These are phyloP conservation scores for Hofmannophila pseudospretella DNA, from an alignment of 2,888 invertebrate species.

Conservation along the genomic window DNA sequence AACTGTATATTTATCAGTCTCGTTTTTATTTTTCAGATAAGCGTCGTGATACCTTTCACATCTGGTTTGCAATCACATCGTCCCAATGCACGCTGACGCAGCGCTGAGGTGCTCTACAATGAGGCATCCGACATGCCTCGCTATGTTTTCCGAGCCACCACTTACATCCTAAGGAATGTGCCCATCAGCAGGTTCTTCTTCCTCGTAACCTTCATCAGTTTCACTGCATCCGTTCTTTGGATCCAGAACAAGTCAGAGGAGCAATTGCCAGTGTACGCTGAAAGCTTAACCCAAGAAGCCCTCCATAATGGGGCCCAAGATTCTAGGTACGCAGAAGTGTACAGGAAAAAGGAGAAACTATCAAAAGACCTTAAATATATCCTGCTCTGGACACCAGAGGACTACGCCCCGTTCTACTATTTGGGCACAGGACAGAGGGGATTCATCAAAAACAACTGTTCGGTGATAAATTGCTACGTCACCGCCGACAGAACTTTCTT, in stretches of 20 bases:
- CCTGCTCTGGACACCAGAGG: conserved; percentile 47
- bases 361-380: conserved; percentile 47
- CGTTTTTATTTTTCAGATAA: neutral
- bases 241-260: conserved; percentile 28
- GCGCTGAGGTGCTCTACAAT: conserved; percentile 25
- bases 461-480: conserved; percentile 52
- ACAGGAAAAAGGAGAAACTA: conserved; percentile 36
- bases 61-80: neutral
- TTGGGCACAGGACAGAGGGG: conserved; percentile 44
- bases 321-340: conserved; percentile 46
- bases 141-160: conserved; percentile 15
- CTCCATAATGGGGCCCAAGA: conserved; percentile 46
- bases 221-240: conserved; percentile 39
- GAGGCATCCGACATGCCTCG: conserved; percentile 34
- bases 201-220: conserved; percentile 35
- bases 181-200: conserved; percentile 36
- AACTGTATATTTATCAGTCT: no score
- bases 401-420: conserved; percentile 45
- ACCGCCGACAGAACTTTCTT: conserved; percentile 41
- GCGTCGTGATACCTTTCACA: neutral
- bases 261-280: conserved; percentile 11
- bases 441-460: conserved; percentile 55
- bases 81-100: neutral
- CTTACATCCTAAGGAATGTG: conserved; percentile 30
- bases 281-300: conserved; percentile 41